These are phyloP conservation scores for Amphibalanus amphitrite DNA, from an alignment of 1,140 invertebrate genomes.

Conservation along the genomic window DNA sequence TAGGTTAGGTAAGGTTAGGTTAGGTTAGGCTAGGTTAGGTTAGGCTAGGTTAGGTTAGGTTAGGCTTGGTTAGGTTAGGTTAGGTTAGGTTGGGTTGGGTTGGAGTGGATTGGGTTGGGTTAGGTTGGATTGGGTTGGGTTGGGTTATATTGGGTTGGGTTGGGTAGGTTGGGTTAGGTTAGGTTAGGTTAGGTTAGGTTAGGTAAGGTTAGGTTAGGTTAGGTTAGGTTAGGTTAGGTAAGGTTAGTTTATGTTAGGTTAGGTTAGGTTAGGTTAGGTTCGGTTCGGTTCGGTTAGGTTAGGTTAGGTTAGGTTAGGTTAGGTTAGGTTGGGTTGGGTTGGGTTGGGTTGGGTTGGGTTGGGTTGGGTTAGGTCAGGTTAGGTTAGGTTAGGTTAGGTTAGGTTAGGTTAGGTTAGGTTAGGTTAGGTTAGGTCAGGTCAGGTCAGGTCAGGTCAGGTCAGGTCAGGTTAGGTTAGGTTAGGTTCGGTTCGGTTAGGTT, in stretches of 20 bases:
- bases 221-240: slow-evolving; percentile 10
- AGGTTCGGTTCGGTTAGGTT: too few relatives aligned
- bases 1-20: slow-evolving; percentile 10
- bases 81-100: too few relatives aligned
- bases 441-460: slow-evolving; percentile 11
- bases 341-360: slow-evolving; percentile 11
- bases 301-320: not conserved
- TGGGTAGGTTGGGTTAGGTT: too few relatives aligned
- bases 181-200: slow-evolving; percentile 7
- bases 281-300: too few relatives aligned
- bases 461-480: too few relatives aligned
- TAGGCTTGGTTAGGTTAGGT: too few relatives aligned
- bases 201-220: slow-evolving; percentile 12
- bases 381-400: slow-evolving; percentile 13
- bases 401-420: slow-evolving; percentile 11
- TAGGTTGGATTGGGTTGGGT: too few relatives aligned
- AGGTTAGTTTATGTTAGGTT: too few relatives aligned
- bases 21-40: slow-evolving; percentile 12
- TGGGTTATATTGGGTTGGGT: too few relatives aligned
- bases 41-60: too few relatives aligned
- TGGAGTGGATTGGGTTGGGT: too few relatives aligned
- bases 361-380: slow-evolving; percentile 11
- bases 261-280: too few relatives aligned
- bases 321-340: slow-evolving; percentile 6
- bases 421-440: slow-evolving; percentile 10